phyloP scores from a whole-genome alignment of 2,113 vertebrate species.

The Microtus ochrogaster region DNA sequence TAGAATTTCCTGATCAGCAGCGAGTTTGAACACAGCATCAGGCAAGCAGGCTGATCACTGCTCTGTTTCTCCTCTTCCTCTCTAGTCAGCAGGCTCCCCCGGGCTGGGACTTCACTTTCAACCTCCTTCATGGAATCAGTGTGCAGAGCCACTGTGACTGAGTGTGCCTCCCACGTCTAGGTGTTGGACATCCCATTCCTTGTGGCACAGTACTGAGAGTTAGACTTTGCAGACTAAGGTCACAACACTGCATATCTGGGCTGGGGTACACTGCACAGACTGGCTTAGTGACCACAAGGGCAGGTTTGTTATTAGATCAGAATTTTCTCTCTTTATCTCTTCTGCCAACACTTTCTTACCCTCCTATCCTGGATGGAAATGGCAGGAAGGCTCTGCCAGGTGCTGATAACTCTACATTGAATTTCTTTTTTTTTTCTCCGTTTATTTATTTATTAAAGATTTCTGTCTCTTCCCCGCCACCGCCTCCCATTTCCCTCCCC shows the following conservation, averaged over 20 bases:
- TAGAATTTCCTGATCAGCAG: not conserved
- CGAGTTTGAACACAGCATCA: not conserved
- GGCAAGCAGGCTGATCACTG: not conserved
- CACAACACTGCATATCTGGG: fast-evolving
- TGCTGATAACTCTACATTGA: not conserved
- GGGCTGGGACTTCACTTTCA: not conserved
- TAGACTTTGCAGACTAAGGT: not conserved
- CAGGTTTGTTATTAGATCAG: not conserved
- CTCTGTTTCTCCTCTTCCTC: not conserved
- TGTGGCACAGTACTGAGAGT: too few species aligned
- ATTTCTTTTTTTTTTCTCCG: too few species aligned
- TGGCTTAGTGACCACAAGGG: not conserved
- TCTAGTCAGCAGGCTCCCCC: not conserved
- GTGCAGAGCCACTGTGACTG: too few species aligned
- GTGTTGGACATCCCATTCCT: not conserved
- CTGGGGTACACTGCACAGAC: not conserved
- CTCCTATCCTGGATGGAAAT: not conserved
- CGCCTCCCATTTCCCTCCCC: too few species aligned
- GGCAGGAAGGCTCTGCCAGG: not conserved
- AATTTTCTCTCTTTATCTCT: not conserved
- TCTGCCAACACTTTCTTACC: not conserved
- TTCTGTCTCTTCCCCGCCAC: too few species aligned
- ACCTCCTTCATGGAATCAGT: not conserved
- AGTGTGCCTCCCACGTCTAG: not conserved
- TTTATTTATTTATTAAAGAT: too few species aligned